These are phyloP conservation scores for Ara ararauna DNA, from an alignment of 2,797 vertebrate genomes.

Conservation along the genomic window DNA sequence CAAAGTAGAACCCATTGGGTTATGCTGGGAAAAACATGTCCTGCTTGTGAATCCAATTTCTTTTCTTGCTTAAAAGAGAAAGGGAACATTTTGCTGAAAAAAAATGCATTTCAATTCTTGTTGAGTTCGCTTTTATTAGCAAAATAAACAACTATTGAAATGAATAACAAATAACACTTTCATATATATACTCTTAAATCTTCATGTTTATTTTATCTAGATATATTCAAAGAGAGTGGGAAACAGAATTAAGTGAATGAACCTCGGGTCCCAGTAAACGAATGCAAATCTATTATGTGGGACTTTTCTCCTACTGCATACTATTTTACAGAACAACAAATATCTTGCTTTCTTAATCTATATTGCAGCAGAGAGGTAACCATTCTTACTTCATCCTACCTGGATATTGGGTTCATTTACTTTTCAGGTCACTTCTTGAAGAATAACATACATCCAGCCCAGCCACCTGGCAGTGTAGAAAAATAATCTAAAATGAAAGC, in stretches of 20 bases:
- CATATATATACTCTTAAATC: not conserved
- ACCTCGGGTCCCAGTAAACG: not conserved
- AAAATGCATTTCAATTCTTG: not conserved
- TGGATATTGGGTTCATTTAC: not conserved
- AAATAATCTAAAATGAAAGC: not conserved
- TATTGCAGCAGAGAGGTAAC: not conserved
- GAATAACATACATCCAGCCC: not conserved
- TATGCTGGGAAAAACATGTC: not conserved
- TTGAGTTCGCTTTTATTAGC: not conserved
- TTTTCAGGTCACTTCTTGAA: slow-evolving; percentile 1
- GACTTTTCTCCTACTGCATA: not conserved
- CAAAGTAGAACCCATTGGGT: not conserved
- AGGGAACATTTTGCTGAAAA: not conserved
- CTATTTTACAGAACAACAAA: not conserved
- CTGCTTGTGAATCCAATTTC: not conserved
- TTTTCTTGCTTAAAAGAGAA: not conserved
- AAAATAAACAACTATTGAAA: not conserved
- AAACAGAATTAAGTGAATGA: not conserved
- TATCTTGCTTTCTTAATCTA: not conserved
- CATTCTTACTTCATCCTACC: not conserved
- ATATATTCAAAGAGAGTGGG: not conserved
- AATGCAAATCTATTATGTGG: not conserved
- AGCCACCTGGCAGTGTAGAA: not conserved
- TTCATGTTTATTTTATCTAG: not conserved
- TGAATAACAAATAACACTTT: not conserved